These are phyloP conservation scores for Meloidogyne chitwoodi DNA, from an alignment of 1,140 invertebrate genomes.

Conservation along the genomic window DNA sequence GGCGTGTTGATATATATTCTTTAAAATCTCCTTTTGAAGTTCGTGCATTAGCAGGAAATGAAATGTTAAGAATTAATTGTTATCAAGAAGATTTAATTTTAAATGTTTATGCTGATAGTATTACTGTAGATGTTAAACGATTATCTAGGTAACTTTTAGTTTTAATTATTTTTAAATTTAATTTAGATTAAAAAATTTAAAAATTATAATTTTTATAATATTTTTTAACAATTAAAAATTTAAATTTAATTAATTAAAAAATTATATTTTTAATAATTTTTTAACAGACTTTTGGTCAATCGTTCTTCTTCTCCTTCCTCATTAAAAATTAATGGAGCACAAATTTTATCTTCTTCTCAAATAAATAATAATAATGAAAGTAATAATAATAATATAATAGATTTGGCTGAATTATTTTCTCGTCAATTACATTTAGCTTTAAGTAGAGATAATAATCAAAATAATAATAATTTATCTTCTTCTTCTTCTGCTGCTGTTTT, in stretches of 20 bases:
- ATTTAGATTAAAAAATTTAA: background rate
- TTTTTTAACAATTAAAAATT: background rate
- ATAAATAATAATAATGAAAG: background rate
- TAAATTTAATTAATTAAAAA: background rate
- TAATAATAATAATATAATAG: background rate
- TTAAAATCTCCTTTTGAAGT: conserved; percentile 12
- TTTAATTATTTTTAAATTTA: background rate
- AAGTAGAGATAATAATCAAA: background rate
- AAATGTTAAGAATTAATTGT: conserved; percentile 16
- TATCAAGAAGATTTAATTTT: conserved; percentile 6
- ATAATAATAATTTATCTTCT: too few species aligned
- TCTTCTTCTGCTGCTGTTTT: background rate
- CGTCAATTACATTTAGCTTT: background rate
- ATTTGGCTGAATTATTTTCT: conserved; percentile 7
- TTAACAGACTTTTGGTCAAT: background rate
- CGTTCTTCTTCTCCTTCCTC: background rate
- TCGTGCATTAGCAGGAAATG: background rate
- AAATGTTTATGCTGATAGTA: background rate
- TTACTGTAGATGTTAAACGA: conserved; percentile 12
- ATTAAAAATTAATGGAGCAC: background rate
- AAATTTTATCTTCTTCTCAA: background rate
- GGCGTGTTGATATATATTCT: conserved; percentile 14
- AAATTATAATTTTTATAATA: background rate
- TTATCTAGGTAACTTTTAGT: conserved; percentile 10
- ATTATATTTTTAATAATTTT: background rate